Conservation (phyloP, 2,797 vertebrate genomes). For the Sphenodon punctatus region DNA sequence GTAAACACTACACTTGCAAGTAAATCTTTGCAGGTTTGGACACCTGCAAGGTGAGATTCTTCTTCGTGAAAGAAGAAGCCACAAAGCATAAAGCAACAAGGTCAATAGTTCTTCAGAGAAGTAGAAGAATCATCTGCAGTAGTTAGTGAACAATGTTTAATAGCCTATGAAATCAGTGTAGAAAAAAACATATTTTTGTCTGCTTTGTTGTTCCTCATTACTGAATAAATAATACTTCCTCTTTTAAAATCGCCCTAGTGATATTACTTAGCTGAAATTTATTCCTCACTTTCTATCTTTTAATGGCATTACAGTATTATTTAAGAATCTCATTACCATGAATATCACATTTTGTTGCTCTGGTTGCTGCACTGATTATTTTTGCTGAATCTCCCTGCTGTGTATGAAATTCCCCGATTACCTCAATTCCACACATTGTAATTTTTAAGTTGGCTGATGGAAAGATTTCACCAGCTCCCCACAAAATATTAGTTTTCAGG, state of each 20-base stretch:
- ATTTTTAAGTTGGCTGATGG: slow-evolving; percentile 46
- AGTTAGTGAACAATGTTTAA: not conserved
- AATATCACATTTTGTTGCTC: slow-evolving; percentile 31
- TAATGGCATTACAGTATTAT: slow-evolving; percentile 20
- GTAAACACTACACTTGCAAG: no score
- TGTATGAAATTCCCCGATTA: slow-evolving; percentile 35
- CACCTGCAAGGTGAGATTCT: not conserved
- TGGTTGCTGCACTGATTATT: slow-evolving; percentile 23
- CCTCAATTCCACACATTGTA: slow-evolving; percentile 5
- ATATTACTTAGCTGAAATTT: slow-evolving; percentile 9
- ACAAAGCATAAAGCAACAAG: not conserved
- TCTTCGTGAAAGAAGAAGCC: not conserved
- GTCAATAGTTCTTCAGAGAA: not conserved
- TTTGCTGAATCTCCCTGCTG: not conserved
- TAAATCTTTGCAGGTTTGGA: not conserved
- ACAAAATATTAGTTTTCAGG: slow-evolving; percentile 2
- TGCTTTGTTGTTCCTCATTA: not conserved
- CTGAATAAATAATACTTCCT: not conserved
- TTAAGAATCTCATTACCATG: slow-evolving; percentile 23
- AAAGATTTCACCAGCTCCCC: slow-evolving; percentile 22
- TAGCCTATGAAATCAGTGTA: not conserved
- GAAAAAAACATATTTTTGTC: not conserved
- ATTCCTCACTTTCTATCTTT: slow-evolving; percentile 16
- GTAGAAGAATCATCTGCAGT: not conserved
- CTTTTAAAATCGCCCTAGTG: not conserved